phyloP scores from a whole-genome alignment of 2,797 vertebrate genomes.

The Hoplostethus atlanticus region DNA sequence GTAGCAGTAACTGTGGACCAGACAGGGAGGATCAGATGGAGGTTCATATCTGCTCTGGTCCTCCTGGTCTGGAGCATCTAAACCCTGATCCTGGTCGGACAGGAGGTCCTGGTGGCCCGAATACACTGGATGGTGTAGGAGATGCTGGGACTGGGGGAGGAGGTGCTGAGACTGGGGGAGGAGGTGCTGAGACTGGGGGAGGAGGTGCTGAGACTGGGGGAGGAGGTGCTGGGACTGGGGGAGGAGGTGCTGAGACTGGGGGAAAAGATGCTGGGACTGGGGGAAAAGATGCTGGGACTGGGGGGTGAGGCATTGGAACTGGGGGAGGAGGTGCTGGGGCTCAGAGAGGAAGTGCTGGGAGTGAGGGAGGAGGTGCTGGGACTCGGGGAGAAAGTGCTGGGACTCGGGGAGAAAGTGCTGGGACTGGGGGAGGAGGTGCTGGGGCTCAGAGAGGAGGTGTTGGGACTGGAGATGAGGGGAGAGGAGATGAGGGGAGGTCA shows the following conservation, averaged over 20 bases:
- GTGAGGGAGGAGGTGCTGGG: too few relatives aligned
- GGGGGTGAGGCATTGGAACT: background rate
- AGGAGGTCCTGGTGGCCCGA: too few relatives aligned
- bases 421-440: background rate
- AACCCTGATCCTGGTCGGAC: background rate
- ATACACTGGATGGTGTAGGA: too few relatives aligned
- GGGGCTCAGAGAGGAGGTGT: background rate
- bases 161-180: too few relatives aligned
- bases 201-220: background rate
- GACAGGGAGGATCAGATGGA: slow-evolving; percentile 11
- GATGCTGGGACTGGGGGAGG: too few relatives aligned
- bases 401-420: background rate
- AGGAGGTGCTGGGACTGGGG: background rate
- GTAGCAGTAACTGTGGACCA: slow-evolving; percentile 18
- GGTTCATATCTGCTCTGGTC: slow-evolving; percentile 32
- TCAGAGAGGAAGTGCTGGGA: background rate
- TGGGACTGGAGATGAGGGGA: slow-evolving; percentile 13
- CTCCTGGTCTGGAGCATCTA: slow-evolving; percentile 11
- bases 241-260: too few relatives aligned
- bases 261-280: too few relatives aligned
- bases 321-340: background rate
- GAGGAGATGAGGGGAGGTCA: background rate
- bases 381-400: background rate
- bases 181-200: slow-evolving; percentile 1
- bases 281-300: background rate